phyloP scores from a whole-genome alignment of 1,140 invertebrate genomes.

The Bombus pyrosoma region DNA sequence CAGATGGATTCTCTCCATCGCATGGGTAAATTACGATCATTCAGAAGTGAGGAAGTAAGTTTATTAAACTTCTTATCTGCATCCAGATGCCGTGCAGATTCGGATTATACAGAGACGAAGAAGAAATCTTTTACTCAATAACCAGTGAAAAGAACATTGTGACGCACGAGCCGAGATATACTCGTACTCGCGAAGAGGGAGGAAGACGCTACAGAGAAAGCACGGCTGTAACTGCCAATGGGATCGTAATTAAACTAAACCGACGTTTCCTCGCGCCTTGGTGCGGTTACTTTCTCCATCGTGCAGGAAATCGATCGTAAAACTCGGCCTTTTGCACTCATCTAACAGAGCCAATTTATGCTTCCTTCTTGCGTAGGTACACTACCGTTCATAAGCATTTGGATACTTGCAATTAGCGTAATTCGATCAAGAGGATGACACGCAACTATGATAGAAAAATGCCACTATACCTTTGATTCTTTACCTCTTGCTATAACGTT shows the following conservation, averaged over 20 bases:
- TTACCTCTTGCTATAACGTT: too few relatives aligned
- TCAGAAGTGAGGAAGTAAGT: background rate
- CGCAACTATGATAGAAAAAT: too few relatives aligned
- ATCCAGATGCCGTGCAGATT: slow-evolving; percentile 31
- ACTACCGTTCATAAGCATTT: background rate
- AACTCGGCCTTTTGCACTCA: background rate
- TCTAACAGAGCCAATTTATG: slow-evolving; percentile 13
- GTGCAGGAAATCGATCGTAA: slow-evolving; percentile 33
- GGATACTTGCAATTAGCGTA: too few relatives aligned
- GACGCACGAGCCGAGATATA: slow-evolving; percentile 42
- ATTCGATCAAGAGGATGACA: too few relatives aligned
- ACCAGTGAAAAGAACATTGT: slow-evolving; percentile 36
- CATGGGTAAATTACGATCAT: background rate
- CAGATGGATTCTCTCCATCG: background rate
- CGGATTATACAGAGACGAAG: background rate
- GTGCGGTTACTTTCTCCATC: slow-evolving; percentile 26
- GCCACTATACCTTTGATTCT: too few relatives aligned
- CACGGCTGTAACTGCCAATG: background rate
- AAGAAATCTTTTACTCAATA: background rate
- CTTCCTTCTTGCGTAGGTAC: background rate
- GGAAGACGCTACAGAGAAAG: slow-evolving; percentile 27
- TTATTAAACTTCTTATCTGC: slow-evolving; percentile 22
- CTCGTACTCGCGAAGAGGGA: slow-evolving; percentile 2
- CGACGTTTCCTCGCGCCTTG: slow-evolving; percentile 16
- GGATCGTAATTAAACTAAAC: slow-evolving; percentile 20